A percentile compares a stretch with the other conserved stretches of the same genome.
phyloP scores from a whole-genome alignment of 2,888 invertebrate species.

The Catocala sponsa region DNA sequence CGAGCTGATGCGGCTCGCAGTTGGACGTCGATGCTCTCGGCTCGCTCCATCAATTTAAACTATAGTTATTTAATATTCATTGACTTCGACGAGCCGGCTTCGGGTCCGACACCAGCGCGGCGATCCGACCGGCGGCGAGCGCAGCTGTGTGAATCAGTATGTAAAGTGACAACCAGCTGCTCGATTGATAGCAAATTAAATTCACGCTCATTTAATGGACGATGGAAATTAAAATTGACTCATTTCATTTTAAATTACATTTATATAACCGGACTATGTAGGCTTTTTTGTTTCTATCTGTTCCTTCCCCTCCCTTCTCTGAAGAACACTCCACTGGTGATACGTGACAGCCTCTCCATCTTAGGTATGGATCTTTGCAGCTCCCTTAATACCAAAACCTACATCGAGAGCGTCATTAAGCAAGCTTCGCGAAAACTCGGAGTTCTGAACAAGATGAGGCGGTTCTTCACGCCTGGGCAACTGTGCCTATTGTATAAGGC shows the following conservation, averaged over 20 bases:
- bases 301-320: too few species aligned
- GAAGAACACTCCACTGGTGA: too few species aligned
- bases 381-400: too few species aligned
- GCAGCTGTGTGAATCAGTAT: constrained; percentile 6
- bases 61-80: constrained; percentile 5
- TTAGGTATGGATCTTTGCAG: too few species aligned
- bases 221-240: constrained; percentile 2
- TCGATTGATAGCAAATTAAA: constrained; percentile 3
- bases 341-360: too few species aligned
- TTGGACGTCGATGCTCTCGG: neutral
- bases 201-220: constrained; percentile 3
- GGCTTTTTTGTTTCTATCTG: too few species aligned
- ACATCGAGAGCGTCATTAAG: too few species aligned
- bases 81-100: neutral
- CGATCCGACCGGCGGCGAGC: neutral
- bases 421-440: too few species aligned
- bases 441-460: too few species aligned
- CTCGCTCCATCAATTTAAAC: neutral
- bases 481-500: too few species aligned
- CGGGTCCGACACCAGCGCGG: neutral
- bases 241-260: neutral
- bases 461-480: too few species aligned
- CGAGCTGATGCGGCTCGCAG: neutral
- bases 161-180: constrained; percentile 10
- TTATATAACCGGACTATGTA: too few species aligned